Evolutionary conservation across 2,888 invertebrate genomes (phyloP).

Genomic region (Horisme vitalbata): DNA sequence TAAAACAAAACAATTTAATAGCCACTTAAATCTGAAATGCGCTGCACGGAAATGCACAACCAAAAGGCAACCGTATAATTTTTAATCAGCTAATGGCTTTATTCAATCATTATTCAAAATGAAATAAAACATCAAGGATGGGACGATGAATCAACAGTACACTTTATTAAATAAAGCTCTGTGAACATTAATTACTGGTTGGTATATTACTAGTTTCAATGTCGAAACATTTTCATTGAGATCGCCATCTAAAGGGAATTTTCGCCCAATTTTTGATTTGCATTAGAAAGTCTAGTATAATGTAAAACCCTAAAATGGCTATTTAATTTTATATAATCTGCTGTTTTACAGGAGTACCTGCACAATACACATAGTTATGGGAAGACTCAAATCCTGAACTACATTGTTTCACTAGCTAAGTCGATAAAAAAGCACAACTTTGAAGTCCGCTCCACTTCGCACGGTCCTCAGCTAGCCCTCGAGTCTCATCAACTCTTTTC

Average conservation of each 20-base stretch:
- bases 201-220: too few relatives aligned
- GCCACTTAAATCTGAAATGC: constrained; percentile 4
- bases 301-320: too few relatives aligned
- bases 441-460: constrained; percentile 27
- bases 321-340: too few relatives aligned
- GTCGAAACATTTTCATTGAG: too few relatives aligned
- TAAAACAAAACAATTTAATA: constrained; percentile 14
- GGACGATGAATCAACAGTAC: constrained; percentile 3
- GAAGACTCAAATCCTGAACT: constrained; percentile 5
- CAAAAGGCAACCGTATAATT: constrained; percentile 5
- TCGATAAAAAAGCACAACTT: constrained; percentile 30
- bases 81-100: constrained; percentile 19
- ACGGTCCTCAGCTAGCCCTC: constrained; percentile 39
- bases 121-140: constrained; percentile 7
- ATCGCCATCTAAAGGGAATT: too few relatives aligned
- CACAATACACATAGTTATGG: too few relatives aligned
- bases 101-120: constrained; percentile 12
- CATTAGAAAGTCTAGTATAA: too few relatives aligned
- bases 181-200: constrained; percentile 12
- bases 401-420: constrained; percentile 20
- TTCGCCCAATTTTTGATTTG: too few relatives aligned
- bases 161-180: constrained; percentile 11
- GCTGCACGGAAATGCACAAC: constrained; percentile 9
- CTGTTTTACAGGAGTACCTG: too few relatives aligned
- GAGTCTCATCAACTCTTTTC: constrained; percentile 49